A percentile compares a stretch with the other conserved stretches of the same genome.
Conservation (phyloP, 2,113 vertebrate genomes). For the Sinocyclocheilus anshuiensis region DNA sequence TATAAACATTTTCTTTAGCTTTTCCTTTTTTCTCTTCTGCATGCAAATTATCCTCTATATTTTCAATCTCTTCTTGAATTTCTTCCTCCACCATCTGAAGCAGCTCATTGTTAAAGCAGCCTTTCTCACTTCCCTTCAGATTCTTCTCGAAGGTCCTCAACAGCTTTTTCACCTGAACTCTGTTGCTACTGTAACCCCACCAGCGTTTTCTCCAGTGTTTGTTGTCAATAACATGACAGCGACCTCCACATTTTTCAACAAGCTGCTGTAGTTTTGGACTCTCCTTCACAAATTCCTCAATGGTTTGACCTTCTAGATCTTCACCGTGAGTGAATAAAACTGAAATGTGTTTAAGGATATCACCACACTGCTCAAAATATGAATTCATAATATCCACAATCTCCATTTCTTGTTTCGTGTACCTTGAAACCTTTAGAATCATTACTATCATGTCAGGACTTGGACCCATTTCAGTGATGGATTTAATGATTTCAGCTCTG, state of each 20-base stretch:
- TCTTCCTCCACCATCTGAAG: conserved; percentile 39
- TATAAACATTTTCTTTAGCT: conserved; percentile 6
- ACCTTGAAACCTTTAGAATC: background rate
- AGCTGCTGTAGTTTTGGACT: conserved; percentile 24
- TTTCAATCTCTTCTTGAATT: background rate
- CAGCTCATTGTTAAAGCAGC: conserved; percentile 53
- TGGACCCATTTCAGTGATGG: background rate
- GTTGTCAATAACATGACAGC: conserved; percentile 46
- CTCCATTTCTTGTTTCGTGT: background rate
- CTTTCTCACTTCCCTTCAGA: background rate
- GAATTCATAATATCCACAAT: background rate
- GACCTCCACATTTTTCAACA: conserved; percentile 31
- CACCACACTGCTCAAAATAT: conserved; percentile 29
- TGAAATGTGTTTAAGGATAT: conserved; percentile 22
- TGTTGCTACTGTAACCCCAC: conserved; percentile 32
- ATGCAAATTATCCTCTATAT: background rate
- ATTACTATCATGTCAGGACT: background rate
- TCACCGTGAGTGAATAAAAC: conserved; percentile 55
- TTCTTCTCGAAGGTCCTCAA: conserved; percentile 37
- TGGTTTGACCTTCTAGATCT: conserved; percentile 36
- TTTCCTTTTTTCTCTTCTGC: background rate
- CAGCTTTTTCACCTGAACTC: conserved; percentile 37
- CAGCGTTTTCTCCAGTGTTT: conserved; percentile 29
- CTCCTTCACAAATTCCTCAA: conserved; percentile 29
- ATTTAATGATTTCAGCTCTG: background rate